A percentile compares a stretch with the other conserved stretches of the same genome.
Conservation (phyloP, 1,140 invertebrate species). For the Brachionus manjavacas region DNA sequence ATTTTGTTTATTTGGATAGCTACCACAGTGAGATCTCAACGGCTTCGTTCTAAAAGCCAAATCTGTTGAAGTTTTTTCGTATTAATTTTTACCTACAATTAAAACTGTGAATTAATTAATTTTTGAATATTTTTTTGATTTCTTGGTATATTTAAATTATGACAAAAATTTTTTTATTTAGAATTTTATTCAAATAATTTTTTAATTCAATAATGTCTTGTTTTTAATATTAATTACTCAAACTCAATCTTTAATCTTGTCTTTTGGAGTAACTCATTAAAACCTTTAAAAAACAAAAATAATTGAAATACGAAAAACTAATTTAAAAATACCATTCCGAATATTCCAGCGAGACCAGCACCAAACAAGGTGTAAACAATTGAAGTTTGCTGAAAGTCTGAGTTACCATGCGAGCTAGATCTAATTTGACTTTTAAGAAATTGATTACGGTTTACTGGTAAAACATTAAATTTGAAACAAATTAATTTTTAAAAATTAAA, state of each 20-base stretch:
- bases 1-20: no score
- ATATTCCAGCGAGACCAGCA: background rate
- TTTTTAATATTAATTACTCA: background rate
- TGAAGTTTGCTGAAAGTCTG: conserved; percentile 3
- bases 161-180: no score
- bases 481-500: background rate
- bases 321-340: background rate
- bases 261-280: background rate
- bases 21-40: no score
- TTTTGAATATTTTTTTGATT: no score
- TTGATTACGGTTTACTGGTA: background rate
- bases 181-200: no score
- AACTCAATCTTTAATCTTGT: background rate
- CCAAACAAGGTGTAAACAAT: background rate
- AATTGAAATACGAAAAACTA: background rate
- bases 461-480: background rate
- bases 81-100: no score
- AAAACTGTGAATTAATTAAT: no score
- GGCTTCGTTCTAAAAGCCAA: no score
- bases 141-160: no score
- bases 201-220: no score
- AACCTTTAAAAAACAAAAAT: background rate
- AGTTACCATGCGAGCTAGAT: background rate
- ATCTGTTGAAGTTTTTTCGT: no score
- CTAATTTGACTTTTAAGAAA: background rate